Base-by-base conservation (phyloP, 2,797 vertebrate genomes). In the Cheirogaleus major region DNA sequence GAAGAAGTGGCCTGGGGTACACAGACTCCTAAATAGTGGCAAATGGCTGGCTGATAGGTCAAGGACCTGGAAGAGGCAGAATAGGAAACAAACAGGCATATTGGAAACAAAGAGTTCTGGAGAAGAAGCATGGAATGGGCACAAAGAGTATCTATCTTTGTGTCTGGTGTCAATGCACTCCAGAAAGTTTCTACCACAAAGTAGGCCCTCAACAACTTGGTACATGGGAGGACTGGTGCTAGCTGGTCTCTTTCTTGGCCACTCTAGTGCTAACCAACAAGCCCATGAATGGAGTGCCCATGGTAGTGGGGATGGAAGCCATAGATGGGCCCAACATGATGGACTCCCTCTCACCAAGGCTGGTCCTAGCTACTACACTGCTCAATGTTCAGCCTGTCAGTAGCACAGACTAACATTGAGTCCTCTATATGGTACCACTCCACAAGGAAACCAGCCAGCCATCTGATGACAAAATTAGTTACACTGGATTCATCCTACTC, bases 291-390 rank as follows among this genome's bases (percentile, higher is more conserved):
- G 22, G 57, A 50, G 27, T 13, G 5, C 43, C 80, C 12, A 4
- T 8, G 32, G 41, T 15, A 35, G 38, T 32, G 5, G 3, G 6
- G 27, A 35, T 38, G 22, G 45, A 85, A 38, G 18, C 41, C 10
- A 0, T 5, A 4, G 6, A 3, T 30, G 14, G 75, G 20, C 83
- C 41, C 43, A 38, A 0, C 14, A 25, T 30, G 13, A 1, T 7
- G 32, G 48, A 1, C 85, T 59, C n/a, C 22, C 15, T 41, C 27
- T 67, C 83, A 22, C 30, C 32, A 27, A 17, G 15, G 50, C 59
- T 52, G 41, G 9, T 35, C 10, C 70, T 23, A 20, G 3, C 73
- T 70, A 4, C 38, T 13, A 1, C 10, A n/a, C 41, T 50, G 20
- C 32, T 25, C 14, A 65, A 48, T 38, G 75, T 59, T 63, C 69